Conservation (phyloP, 2,888 invertebrate species). For the Archips crataeganus region DNA sequence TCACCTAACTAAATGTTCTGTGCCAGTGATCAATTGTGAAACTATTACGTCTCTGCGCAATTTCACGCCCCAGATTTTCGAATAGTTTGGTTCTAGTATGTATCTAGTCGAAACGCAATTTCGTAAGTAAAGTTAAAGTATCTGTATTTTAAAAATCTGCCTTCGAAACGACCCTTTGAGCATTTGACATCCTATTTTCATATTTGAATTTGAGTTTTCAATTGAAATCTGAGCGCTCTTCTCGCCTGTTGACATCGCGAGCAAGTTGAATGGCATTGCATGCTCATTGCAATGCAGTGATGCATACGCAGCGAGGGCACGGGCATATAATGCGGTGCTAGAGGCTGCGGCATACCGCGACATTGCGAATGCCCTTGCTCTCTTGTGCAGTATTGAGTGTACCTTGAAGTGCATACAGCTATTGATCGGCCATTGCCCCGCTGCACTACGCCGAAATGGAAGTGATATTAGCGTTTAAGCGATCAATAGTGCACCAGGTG, state of each 20-base stretch:
- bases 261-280: slow-evolving; percentile 25
- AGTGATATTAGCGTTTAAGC: slow-evolving; percentile 40
- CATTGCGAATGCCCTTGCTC: slow-evolving; percentile 36
- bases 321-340: slow-evolving; percentile 4
- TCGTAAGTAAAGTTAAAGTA: background rate
- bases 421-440: slow-evolving; percentile 36
- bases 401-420: slow-evolving; percentile 40
- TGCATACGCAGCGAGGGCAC: slow-evolving; percentile 20
- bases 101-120: background rate
- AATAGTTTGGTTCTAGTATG: background rate
- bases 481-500: slow-evolving; percentile 43
- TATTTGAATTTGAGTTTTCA: background rate
- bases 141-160: background rate
- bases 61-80: background rate
- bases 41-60: background rate
- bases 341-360: slow-evolving; percentile 37
- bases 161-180: background rate
- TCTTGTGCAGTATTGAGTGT: slow-evolving; percentile 20
- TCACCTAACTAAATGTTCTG: slow-evolving; percentile 4
- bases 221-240: slow-evolving; percentile 3
- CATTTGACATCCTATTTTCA: background rate
- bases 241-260: slow-evolving; percentile 26
- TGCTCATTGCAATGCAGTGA: slow-evolving; percentile 34
- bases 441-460: slow-evolving; percentile 28
- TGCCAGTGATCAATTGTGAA: background rate